Evolutionary conservation across 2,113 vertebrate species (phyloP), one percentile per base, ranked within the genome.

Genomic region (Cairina moschata): DNA sequence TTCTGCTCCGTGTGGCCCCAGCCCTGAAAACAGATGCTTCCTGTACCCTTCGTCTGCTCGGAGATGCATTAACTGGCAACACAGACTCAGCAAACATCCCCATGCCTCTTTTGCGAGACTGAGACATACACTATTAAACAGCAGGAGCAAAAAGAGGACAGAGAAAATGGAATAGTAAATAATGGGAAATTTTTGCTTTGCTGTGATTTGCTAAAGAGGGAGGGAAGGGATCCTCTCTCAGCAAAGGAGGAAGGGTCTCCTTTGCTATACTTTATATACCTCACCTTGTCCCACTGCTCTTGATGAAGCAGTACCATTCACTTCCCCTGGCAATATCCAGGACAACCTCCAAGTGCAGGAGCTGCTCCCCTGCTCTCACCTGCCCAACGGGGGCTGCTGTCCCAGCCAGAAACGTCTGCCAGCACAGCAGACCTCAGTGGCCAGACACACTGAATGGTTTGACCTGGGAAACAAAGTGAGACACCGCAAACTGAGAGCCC

Each of bases 391-490:
- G 31, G 55, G 17, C 38, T 91, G 34, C 56, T 13, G 11, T 32
- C 12, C 40, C 25, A 9, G 20, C 2, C 22, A 63, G 54, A 78
- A 89, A 68, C 31, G 55, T 20, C 23, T 13, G 12, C 23, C 31
- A 71, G 81, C 31, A 38, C 55, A 80, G 28, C 28, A 65, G 63
- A 59, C 31, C n/a, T 84, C 7, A 1, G 71, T 38, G 74, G 31
- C 20, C 80, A 55, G 18, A 55, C 10, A 38, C 11, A 9, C 15
- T 1, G 0, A 3, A 25, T 1, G 1, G 13, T 71, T 44, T 28
- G 10, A 80, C 20, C 3, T 1, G 1, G 17, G 40, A 32, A 88
- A 48, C 8, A 46, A 83, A 65, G 42, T 32, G 9, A 76, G 44
- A 60, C 6, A 2, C 5, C 52, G 63, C 48, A 62, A 66, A 68